Percentiles rank a stretch among this genome's conserved stretches.
phyloP scores from a whole-genome alignment of 2,888 invertebrate species.

The Eilema depressum region DNA sequence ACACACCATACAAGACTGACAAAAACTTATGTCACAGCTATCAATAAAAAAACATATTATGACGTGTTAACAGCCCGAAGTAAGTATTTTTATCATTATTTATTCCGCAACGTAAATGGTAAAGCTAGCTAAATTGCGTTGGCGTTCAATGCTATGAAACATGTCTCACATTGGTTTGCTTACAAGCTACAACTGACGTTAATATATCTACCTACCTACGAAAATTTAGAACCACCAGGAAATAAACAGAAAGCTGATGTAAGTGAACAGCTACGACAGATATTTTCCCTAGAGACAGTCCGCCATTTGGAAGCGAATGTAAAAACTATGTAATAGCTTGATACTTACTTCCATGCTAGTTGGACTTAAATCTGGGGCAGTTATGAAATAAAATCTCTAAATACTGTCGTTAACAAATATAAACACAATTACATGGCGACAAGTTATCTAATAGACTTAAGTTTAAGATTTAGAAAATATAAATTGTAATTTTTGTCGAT shows the following conservation, averaged over 20 bases:
- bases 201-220: too few relatives aligned
- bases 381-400: not conserved
- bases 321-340: conserved; percentile 80
- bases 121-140: conserved; percentile 58
- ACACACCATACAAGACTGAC: conserved; percentile 19
- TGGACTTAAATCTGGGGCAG: conserved; percentile 63
- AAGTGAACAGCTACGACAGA: conserved; percentile 29
- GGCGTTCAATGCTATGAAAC: conserved; percentile 60
- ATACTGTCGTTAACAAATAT: too few relatives aligned
- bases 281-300: conserved; percentile 28
- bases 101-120: conserved; percentile 56
- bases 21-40: conserved; percentile 34
- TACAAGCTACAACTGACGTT: conserved; percentile 8
- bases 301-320: conserved; percentile 52
- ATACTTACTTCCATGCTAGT: conserved; percentile 74
- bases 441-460: too few relatives aligned
- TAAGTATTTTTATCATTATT: conserved; percentile 57
- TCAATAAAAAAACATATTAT: conserved; percentile 37
- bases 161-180: conserved; percentile 35
- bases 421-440: too few relatives aligned
- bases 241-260: conserved; percentile 35
- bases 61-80: conserved; percentile 38
- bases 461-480: not conserved
- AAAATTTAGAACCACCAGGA: conserved; percentile 15
- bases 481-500: not conserved